phyloP scores from a whole-genome alignment of 1,140 invertebrate species.

The Eufriesea mexicana region DNA sequence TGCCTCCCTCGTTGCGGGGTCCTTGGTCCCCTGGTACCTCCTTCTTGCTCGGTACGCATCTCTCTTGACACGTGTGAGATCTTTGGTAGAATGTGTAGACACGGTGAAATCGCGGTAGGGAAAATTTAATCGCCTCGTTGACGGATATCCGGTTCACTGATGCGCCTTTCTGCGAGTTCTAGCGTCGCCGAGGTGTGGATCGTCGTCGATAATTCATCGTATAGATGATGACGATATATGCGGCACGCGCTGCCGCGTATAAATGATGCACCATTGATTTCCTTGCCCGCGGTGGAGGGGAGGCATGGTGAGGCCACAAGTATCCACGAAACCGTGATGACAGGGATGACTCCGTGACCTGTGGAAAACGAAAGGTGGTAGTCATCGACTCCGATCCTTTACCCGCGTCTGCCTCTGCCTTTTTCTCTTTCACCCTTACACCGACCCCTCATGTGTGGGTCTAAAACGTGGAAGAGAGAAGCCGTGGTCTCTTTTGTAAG shows the following conservation, averaged over 20 bases:
- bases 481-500: not conserved
- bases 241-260: conserved; percentile 59
- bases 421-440: not conserved
- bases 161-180: not conserved
- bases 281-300: too few species aligned
- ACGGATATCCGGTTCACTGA: not conserved
- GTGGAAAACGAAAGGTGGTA: conserved; percentile 43
- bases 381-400: not conserved
- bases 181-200: conserved; percentile 38
- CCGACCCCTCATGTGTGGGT: not conserved
- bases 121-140: conserved; percentile 52
- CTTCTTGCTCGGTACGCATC: too few species aligned
- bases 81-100: conserved; percentile 1
- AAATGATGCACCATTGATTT: conserved; percentile 73
- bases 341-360: conserved; percentile 68
- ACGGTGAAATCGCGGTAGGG: conserved; percentile 29
- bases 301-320: conserved; percentile 63
- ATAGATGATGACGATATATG: conserved; percentile 53
- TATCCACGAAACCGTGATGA: conserved; percentile 69
- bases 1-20: too few species aligned
- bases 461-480: conserved; percentile 5
- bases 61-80: too few species aligned
- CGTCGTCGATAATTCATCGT: conserved; percentile 62
- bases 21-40: too few species aligned
- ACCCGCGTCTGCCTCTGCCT: not conserved